Evolutionary conservation across 2,797 vertebrate genomes (phyloP), one percentile per base, ranked within the genome.

Genomic region (Leptoclinus maculatus): DNA sequence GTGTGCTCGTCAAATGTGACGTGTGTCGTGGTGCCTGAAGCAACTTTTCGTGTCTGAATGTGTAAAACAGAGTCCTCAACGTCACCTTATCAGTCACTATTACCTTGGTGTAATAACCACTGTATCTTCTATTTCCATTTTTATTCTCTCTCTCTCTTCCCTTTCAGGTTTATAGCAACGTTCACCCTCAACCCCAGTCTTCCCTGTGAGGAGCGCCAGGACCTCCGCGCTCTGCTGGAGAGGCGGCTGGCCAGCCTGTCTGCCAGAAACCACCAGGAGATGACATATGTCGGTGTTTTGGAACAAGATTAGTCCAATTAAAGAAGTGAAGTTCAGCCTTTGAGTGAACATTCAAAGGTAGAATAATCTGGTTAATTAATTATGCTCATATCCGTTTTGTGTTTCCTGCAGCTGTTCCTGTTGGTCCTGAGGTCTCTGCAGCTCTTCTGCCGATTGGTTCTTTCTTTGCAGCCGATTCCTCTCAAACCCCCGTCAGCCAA

Each of bases 391-490:
- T 64, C 21, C 72, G 11, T 70, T 65, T 47, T 79, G 14, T 90
- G 71, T 79, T 77, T 80, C 60, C 78, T 89, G 17, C 89, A 99
- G 98, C 88, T 99, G 39, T 98, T 99, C 85, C 92, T 99, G 60
- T 89, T 99, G 90, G 93, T 98, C 73, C 92, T 99, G 34, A 95
- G 98, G 87, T 97, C 97, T 7, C 89, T 99, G 62, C 96, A 95
- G 67, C 92, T 99, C 13, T 93, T 96, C 49, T 97, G 96, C 80
- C 96, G 98, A 25, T 93, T 99, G 3, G 97, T 99, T 76, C 77
- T 99, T 29, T 99, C 98, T 78, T 89, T 99, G 19, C 98, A 99
- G 84, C 98, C 98, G 1, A 3, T 98, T 89, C 91, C 97, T 53
- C 86, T 98, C 68, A 99, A 98, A 92, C 89, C 91, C 3, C 83